Conservation (phyloP, 2,888 invertebrate species). For the Clusia tigrina region DNA sequence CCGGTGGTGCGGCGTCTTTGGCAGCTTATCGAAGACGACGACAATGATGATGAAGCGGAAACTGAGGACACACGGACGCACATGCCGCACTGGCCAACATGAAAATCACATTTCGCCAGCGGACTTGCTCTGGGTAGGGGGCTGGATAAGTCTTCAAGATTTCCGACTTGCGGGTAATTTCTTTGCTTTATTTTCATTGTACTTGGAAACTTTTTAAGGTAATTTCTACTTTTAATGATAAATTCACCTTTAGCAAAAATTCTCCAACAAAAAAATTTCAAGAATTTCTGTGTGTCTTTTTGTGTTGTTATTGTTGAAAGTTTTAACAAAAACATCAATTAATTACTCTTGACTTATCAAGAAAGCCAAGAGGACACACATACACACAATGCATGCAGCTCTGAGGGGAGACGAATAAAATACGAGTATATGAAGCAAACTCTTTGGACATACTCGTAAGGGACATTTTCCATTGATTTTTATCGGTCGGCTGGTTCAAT, state of each 20-base stretch:
- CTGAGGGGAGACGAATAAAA: too few species aligned
- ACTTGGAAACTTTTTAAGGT: not conserved
- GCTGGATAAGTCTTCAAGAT: not conserved
- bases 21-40: constrained; percentile 26
- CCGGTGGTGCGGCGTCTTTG: constrained; percentile 34
- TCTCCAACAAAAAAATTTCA: not conserved
- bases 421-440: too few species aligned
- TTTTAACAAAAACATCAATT: not conserved
- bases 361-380: too few species aligned
- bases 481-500: not conserved
- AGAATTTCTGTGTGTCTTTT: too few species aligned
- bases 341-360: constrained; percentile 3
- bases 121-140: not conserved
- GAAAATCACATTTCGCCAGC: constrained; percentile 8
- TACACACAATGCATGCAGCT: too few species aligned
- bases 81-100: not conserved
- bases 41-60: constrained; percentile 5
- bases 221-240: not conserved
- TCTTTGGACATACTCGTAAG: too few species aligned
- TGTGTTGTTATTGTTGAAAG: constrained; percentile 3
- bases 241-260: not conserved
- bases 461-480: not conserved
- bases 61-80: not conserved
- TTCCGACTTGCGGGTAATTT: constrained; percentile 6
- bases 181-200: not conserved